Evolutionary conservation across 2,797 vertebrate genomes (phyloP).

Genomic region (Chelon auratus): DNA sequence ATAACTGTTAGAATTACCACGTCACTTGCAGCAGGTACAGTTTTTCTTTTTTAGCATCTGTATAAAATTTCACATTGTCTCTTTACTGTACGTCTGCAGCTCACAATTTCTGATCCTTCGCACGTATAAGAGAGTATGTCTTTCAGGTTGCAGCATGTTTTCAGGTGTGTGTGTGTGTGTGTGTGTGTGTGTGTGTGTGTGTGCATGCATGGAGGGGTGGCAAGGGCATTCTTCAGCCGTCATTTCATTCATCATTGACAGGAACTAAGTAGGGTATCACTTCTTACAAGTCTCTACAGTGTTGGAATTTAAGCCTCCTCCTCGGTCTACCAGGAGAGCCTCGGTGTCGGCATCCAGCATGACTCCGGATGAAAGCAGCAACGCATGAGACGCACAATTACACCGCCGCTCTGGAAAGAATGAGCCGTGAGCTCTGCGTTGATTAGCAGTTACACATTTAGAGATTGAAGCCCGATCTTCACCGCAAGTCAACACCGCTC

Average conservation of each 20-base stretch:
- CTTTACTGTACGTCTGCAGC: slow-evolving; percentile 1
- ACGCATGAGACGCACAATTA: slow-evolving; percentile 12
- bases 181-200: slow-evolving; percentile 5
- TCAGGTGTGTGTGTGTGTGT: slow-evolving; percentile 1
- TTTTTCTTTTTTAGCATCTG: no score
- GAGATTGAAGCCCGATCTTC: not conserved
- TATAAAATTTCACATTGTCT: no score
- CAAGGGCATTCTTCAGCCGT: slow-evolving; percentile 51
- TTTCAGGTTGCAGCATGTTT: slow-evolving; percentile 63
- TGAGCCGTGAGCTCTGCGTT: not conserved
- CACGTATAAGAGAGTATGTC: slow-evolving; percentile 39
- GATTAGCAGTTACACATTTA: not conserved
- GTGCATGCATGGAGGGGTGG: slow-evolving; percentile 1
- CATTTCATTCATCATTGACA: slow-evolving; percentile 65
- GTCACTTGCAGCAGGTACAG: no score
- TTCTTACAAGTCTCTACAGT: slow-evolving; percentile 72
- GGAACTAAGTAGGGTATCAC: slow-evolving; percentile 55
- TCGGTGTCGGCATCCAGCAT: not conserved
- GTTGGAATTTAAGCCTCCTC: slow-evolving; percentile 60
- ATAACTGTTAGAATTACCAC: no score
- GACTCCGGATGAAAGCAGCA: slow-evolving; percentile 28
- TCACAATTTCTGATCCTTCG: slow-evolving; percentile 30
- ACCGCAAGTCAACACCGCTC: no score
- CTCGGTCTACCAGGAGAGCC: not conserved
- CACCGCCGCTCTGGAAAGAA: not conserved